Evolutionary conservation across 2,113 vertebrate genomes (phyloP).

Genomic region (Megaceryle torquata): DNA sequence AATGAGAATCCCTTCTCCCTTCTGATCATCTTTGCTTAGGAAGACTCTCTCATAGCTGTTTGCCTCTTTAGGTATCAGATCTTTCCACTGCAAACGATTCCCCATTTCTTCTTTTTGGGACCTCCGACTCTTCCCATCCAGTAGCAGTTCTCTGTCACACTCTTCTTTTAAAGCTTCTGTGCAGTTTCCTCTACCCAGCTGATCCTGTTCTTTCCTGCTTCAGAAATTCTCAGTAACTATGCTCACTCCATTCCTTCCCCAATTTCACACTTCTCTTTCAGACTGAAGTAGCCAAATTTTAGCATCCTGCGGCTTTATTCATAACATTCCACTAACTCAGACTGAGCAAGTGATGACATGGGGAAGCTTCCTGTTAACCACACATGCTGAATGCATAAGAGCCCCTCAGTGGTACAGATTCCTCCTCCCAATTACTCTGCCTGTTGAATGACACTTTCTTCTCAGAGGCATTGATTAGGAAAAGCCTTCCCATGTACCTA

Average conservation of each 20-base stretch:
- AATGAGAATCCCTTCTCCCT: neutral
- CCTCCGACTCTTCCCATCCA: neutral
- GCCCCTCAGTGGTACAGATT: neutral
- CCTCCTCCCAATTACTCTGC: neutral
- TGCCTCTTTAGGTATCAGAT: neutral
- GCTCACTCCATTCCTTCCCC: neutral
- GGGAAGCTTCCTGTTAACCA: neutral
- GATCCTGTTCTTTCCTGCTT: neutral
- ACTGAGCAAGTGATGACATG: neutral
- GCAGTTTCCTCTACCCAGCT: neutral
- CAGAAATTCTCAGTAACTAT: neutral
- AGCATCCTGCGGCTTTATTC: neutral
- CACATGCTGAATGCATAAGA: rapidly evolving
- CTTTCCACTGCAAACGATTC: neutral
- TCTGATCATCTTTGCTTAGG: neutral
- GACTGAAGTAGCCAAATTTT: neutral
- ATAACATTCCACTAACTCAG: neutral
- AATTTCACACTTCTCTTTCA: neutral
- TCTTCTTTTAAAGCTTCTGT: neutral
- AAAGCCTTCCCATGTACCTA: neutral
- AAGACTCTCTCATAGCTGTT: neutral
- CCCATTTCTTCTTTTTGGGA: neutral
- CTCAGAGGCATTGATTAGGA: neutral
- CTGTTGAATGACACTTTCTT: neutral
- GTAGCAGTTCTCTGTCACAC: neutral